A percentile compares a stretch with the other conserved stretches of the same genome.
Evolutionary conservation across 2,888 invertebrate species (phyloP).

Genomic region (Mechanitis mazaeus): DNA sequence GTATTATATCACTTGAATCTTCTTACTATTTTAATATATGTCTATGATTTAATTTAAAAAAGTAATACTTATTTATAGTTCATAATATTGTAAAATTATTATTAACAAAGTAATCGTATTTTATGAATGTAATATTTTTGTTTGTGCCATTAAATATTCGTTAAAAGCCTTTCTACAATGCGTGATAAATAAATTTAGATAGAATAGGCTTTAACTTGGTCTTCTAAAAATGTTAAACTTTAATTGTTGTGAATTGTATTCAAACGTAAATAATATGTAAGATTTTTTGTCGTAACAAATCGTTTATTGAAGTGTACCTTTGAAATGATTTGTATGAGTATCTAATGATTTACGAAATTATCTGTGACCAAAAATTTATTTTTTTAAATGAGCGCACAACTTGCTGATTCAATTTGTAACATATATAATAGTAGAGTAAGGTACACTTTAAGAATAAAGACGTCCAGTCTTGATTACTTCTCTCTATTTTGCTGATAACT

Average conservation of each 20-base stretch:
- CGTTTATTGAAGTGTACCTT: not conserved
- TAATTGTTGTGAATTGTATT: slow-evolving; percentile 19
- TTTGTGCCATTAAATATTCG: slow-evolving; percentile 26
- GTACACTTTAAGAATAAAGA: no score
- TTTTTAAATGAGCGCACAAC: no score
- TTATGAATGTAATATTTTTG: slow-evolving; percentile 11
- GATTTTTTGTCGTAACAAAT: slow-evolving; percentile 9
- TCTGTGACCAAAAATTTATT: not conserved
- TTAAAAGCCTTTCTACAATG: slow-evolving; percentile 22
- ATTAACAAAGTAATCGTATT: slow-evolving; percentile 12
- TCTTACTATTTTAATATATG: slow-evolving; percentile 21
- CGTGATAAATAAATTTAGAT: slow-evolving; percentile 24
- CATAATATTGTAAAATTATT: slow-evolving; percentile 13
- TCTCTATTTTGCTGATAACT: no score
- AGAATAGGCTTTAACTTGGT: slow-evolving; percentile 18
- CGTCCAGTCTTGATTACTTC: no score
- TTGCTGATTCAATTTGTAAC: no score
- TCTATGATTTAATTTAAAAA: slow-evolving; percentile 20
- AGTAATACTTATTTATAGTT: slow-evolving; percentile 11
- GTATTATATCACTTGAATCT: slow-evolving; percentile 17
- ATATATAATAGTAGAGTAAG: no score
- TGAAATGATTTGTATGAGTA: not conserved
- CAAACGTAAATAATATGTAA: slow-evolving; percentile 13
- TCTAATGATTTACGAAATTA: not conserved
- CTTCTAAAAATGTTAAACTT: slow-evolving; percentile 14